phyloP scores from a whole-genome alignment of 2,113 vertebrate species.

The Aleadryas rufinucha region DNA sequence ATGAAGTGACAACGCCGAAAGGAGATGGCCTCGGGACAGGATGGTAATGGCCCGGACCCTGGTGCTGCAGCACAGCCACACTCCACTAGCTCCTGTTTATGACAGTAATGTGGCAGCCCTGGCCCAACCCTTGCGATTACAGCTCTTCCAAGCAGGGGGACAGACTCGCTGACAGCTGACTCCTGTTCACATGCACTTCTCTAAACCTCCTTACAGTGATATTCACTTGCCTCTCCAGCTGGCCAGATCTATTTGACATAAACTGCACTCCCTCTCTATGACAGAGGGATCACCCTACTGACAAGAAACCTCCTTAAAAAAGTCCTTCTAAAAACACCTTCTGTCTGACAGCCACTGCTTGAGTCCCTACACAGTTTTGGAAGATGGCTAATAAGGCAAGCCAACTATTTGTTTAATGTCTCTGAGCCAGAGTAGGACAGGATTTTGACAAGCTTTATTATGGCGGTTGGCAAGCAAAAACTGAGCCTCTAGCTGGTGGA shows the following conservation, averaged over 20 bases:
- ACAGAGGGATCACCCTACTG: neutral
- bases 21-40: neutral
- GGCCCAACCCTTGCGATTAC: neutral
- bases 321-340: neutral
- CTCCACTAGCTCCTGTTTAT: neutral
- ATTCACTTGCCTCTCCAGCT: neutral
- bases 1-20: fast-evolving
- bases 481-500: neutral
- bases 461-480: neutral
- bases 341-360: neutral
- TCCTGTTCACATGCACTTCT: neutral
- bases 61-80: neutral
- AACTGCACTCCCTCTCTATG: neutral
- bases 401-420: slow-evolving; percentile 5
- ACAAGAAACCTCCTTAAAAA: neutral
- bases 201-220: neutral
- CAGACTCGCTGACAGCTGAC: neutral
- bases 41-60: fast-evolving
- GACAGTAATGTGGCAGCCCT: slow-evolving; percentile 19
- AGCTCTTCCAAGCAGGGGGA: neutral
- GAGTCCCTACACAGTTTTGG: neutral
- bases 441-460: neutral
- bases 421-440: neutral
- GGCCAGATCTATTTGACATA: neutral
- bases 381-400: neutral